Evolutionary conservation across 2,888 invertebrate species (phyloP), one percentile per base, ranked within the genome.

Genomic region (Marasmarcha lunaedactyla): DNA sequence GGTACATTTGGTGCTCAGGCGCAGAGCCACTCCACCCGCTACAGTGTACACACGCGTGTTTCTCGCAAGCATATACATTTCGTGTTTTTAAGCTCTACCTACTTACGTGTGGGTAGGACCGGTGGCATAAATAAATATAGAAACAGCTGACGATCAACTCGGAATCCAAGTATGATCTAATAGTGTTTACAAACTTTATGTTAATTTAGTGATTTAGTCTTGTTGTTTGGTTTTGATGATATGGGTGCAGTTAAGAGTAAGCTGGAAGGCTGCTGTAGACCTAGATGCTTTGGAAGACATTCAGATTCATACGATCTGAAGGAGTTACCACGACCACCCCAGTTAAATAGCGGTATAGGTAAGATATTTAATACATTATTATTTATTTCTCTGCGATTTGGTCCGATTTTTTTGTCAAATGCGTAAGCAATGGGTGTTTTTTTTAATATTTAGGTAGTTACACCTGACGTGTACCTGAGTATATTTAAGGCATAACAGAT

Each of bases 241-340:
- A 81, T 81, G 79, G 81, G 79, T 53, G 50, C 61, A 44, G 71
- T 71, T 45, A 70, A 60, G 50, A 79, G 74, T 47, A 77, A 70
- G 49, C 38, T 79, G 38, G 52, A 50, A 5, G 48, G 51, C 6
- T 61, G 46, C 44, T 74, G 69, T 43, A 59, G 63, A 1, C 51
- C 59, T 10, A 48, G 59, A 27, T 74, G 73, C 48, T 71, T 71
- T 44, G 57, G 59, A 27, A 38, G 52, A 15, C 46, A 51, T 37
- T 53, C 60, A 0, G 69, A 68, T 35, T 71, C 74, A 1, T 73
- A 77, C 38, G 78, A 79, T 48, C 55, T 78, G 14, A 70, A 60
- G 50, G 74, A 73, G 41, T 45, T 81, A 40, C 81, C 81, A 14
- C 60, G 76, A 41, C 81, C 79, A 25, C 78, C 73, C 4, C 57